Base-by-base conservation (phyloP, 2,888 invertebrate genomes). In the Hermodice carunculata region DNA sequence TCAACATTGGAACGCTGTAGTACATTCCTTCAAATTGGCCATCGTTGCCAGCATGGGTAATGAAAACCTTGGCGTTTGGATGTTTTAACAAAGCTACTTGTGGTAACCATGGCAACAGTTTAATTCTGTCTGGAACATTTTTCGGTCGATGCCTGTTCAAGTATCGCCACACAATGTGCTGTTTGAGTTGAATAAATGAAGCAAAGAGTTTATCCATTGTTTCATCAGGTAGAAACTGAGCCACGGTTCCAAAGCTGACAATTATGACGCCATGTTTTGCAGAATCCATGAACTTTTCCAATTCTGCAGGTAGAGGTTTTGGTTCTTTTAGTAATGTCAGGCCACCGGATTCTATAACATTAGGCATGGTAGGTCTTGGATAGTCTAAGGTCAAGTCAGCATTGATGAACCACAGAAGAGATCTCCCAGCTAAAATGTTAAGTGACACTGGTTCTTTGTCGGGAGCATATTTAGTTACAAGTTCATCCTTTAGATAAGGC, bases 1-100 rank as follows among this genome's bases (percentile, higher is more conserved):
- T 66, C 0, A 79, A 46, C 63, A 78, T 72, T 1, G 79, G 79
- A 8, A 78, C 73, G 0, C 67, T 76, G 51, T 76, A 70, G 42
- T 71, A 76, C 22, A 79, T 32, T 8, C 71, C 75, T 51, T 79
- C 78, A 61, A 66, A 72, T n/a, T 70, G 69, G 3, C 78, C 71
- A 52, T 74, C 74, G 32, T 57, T 67, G 1, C 79, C 78, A 44
- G 76, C 75, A 52, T 79, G 79, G 11, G 76, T 71, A n/a, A 78
- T 68, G 58, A 78, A 75, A 14, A 75, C 52, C 61, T 69, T 73
- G 3, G 67, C 62, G 31, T 75, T 76, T 4, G 42, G 54, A 53
- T 78, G 75, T 8, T 66, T 37, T 17, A 53, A 37, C 11, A 53
- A 8, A 34, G 32, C 53, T 22, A 37, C 59, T 59, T 67, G 63